phyloP scores from a whole-genome alignment of 2,113 vertebrate species.

The Drymodes brunneopygia region DNA sequence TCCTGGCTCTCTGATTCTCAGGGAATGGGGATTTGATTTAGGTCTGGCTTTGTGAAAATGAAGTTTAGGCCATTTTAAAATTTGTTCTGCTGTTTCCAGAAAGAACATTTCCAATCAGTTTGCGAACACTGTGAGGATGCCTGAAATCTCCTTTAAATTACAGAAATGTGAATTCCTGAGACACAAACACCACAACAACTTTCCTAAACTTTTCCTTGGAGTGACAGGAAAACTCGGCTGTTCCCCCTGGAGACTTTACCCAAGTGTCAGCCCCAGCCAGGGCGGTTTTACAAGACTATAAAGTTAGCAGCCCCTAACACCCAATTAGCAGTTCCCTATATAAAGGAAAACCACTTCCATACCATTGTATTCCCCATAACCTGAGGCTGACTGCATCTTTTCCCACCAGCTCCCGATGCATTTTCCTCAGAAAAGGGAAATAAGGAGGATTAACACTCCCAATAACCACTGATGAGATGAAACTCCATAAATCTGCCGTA shows the following conservation, averaged over 20 bases:
- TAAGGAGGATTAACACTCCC: neutral
- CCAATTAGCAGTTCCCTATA: slow-evolving; percentile 60
- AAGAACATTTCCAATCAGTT: neutral
- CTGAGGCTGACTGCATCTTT: neutral
- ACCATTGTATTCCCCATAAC: slow-evolving; percentile 19
- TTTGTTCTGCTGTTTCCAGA: neutral
- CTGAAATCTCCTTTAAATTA: neutral
- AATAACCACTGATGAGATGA: neutral
- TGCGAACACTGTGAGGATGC: neutral
- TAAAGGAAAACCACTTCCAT: slow-evolving; percentile 45
- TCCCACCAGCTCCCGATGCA: neutral
- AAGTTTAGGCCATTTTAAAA: neutral
- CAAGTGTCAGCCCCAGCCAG: neutral
- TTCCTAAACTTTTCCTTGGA: neutral
- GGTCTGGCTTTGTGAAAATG: neutral
- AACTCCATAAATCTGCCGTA: neutral
- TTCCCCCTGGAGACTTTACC: neutral
- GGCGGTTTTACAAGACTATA: slow-evolving; percentile 64
- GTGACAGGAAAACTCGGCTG: neutral
- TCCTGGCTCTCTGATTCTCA: neutral
- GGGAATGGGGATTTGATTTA: neutral
- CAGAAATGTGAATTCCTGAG: neutral
- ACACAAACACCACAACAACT: neutral
- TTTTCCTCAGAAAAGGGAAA: neutral
- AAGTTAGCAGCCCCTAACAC: slow-evolving; percentile 65